These are phyloP conservation scores for Ianthella basta DNA, from an alignment of 37 sponge, comb jelly and placozoan genomes.

Conservation along the genomic window DNA sequence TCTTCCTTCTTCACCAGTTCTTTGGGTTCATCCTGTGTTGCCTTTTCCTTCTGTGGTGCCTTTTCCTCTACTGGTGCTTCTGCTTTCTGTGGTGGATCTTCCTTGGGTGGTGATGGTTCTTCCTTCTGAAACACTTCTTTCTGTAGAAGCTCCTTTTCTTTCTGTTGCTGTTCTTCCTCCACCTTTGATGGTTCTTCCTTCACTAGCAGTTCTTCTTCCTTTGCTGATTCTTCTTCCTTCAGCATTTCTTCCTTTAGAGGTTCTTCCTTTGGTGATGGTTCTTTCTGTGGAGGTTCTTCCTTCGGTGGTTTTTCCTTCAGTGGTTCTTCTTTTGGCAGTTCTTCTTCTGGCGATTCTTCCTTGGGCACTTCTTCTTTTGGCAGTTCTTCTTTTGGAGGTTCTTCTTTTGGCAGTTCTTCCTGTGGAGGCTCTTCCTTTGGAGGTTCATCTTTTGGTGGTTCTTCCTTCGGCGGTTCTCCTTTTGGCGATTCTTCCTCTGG, in stretches of 20 bases:
- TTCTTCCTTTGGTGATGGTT: not conserved
- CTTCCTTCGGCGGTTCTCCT: not conserved
- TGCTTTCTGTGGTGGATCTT: not conserved
- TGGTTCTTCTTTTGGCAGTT: not conserved
- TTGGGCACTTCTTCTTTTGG: not conserved
- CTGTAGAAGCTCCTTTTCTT: not conserved
- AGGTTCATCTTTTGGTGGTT: not conserved
- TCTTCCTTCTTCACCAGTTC: not conserved
- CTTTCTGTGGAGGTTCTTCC: not conserved
- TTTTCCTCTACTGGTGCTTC: slow-evolving; percentile 9
- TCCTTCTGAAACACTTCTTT: not conserved
- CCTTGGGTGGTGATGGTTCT: not conserved
- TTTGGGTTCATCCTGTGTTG: not conserved
- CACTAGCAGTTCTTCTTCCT: too few species aligned
- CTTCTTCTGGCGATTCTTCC: not conserved
- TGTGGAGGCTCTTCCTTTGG: not conserved
- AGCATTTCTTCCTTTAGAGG: not conserved
- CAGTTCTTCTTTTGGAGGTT: not conserved
- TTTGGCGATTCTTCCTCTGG: not conserved
- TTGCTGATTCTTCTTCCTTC: not conserved
- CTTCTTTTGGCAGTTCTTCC: not conserved
- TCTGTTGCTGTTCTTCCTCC: too few species aligned
- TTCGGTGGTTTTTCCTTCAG: not conserved
- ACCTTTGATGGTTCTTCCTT: too few species aligned
- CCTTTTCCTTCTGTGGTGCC: not conserved